Evolutionary conservation across 2,888 invertebrate genomes (phyloP), one percentile per base, ranked within the genome.

Genomic region (Microctonus brassicae): DNA sequence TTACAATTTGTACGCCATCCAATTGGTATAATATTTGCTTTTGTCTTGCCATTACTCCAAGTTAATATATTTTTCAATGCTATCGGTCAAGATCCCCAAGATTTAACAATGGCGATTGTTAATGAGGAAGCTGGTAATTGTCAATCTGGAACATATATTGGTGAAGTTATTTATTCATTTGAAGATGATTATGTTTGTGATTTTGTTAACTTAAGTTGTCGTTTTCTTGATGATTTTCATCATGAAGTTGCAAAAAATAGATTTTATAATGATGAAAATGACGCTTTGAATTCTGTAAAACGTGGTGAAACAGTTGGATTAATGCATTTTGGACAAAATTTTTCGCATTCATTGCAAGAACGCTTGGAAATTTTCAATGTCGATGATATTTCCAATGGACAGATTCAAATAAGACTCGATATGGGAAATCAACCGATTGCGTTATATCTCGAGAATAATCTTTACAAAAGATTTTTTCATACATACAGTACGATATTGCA

Each of bases 381-480:
- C 0, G 89, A 90, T 22, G 78, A 80, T 3, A 79, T 88, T 2
- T 53, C 83, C 0, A 86, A 89, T 20, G 89, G 90, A 22, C 91
- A 92, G 72, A 89, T 96, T 58, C 89, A 90, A 79, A 90, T 94
- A 0, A 92, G 91, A 87, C 88, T 96, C 63, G 95, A 95, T 80
- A 93, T 93, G 91, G 92, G 93, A 65, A 94, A 96, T 90, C 93
- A 95, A 79, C 96, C 97, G 88, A 93, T 96, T 75, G 93, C 94
- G 0, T 89, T 93, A 76, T 93, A 92, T 76, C 84, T 97, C 60
- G 93, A 95, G 85, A 89, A 90, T 64, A 91, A 92, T 76, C 84
- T 97, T 6, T 89, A 92, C 73, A 91, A 92, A 47, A 90, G 92
- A 5, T 96, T 94, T 81, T 89, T 92, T 74, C 88, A 89, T 1